Conservation (phyloP, 1,140 invertebrate genomes). For the Cotesia chilonis region DNA sequence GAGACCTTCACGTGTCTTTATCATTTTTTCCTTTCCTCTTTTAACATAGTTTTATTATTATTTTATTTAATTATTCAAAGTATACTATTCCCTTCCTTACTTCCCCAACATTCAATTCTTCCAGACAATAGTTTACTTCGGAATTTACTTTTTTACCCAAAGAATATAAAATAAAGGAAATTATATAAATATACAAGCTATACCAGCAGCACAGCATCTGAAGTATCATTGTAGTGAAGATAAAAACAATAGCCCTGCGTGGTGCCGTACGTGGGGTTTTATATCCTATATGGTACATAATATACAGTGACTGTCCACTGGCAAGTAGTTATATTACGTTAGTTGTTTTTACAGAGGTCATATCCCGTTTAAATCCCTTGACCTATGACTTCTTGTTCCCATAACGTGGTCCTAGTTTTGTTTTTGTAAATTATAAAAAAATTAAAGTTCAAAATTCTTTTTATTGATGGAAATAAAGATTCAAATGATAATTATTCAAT, state of each 20-base stretch:
- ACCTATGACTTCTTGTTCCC: constrained; percentile 48
- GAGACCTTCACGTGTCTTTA: constrained; percentile 28
- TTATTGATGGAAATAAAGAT: no score
- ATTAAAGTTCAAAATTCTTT: no score
- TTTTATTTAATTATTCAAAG: no score
- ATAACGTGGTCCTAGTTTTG: constrained; percentile 38
- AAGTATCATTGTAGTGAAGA: constrained; percentile 8
- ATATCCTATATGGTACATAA: background rate
- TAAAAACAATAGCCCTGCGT: constrained; percentile 36
- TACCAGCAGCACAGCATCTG: constrained; percentile 9
- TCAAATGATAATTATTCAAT: no score
- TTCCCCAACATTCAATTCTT: no score
- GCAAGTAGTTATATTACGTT: background rate
- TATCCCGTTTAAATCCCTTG: constrained; percentile 47
- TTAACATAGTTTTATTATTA: no score
- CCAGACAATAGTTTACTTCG: no score
- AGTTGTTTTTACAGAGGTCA: constrained; percentile 40
- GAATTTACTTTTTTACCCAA: no score
- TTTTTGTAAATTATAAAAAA: constrained; percentile 6
- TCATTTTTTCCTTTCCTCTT: background rate
- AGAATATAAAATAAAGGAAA: no score
- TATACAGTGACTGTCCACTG: constrained; percentile 1
- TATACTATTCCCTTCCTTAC: no score
- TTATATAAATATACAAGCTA: no score
- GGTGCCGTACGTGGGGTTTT: constrained; percentile 21